Percentiles rank a stretch among this genome's conserved stretches.
Conservation (phyloP, 2,113 vertebrate genomes). For the Notiomystis cincta region DNA sequence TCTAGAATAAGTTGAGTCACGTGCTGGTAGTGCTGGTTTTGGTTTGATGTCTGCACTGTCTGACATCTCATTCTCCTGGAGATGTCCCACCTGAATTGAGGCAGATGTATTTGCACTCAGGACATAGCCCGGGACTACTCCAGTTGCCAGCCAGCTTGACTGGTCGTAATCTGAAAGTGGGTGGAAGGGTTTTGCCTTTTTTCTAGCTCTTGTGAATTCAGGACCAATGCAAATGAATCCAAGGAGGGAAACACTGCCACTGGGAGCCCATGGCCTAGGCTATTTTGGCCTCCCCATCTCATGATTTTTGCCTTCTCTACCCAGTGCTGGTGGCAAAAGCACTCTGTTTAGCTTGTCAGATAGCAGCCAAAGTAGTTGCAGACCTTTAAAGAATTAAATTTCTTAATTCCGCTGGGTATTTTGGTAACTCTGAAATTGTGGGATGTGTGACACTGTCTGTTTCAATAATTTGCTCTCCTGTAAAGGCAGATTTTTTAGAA, state of each 20-base stretch:
- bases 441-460: neutral
- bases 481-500: neutral
- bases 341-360: neutral
- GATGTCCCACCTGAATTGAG: neutral
- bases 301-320: neutral
- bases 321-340: neutral
- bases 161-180: neutral
- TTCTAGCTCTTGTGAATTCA: neutral
- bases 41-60: neutral
- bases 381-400: neutral
- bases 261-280: neutral
- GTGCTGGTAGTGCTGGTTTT: neutral
- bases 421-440: neutral
- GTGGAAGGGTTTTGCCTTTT: neutral
- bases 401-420: neutral
- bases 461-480: neutral
- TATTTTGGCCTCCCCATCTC: neutral
- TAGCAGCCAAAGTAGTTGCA: neutral
- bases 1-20: neutral
- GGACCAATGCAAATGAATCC: neutral
- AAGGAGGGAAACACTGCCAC: neutral
- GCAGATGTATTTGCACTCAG: neutral
- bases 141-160: neutral
- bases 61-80: neutral
- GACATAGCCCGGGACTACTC: fast-evolving